Evolutionary conservation across 2,113 vertebrate genomes (phyloP).

Genomic region (Gadus chalcogrammus): DNA sequence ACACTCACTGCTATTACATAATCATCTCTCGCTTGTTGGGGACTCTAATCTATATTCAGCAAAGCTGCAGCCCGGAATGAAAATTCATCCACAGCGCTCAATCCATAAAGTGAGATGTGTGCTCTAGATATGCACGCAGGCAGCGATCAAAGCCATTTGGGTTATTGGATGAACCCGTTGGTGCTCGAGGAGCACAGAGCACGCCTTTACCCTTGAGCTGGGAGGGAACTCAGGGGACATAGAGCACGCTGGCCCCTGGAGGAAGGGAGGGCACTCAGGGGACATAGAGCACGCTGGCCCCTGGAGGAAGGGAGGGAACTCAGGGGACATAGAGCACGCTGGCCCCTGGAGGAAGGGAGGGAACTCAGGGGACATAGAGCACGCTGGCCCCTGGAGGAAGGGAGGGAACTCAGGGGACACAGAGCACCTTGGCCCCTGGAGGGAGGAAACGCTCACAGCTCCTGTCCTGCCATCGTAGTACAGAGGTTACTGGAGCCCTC

Average conservation of each 20-base stretch:
- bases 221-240: no score
- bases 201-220: neutral
- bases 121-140: neutral
- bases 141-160: neutral
- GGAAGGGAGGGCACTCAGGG: no score
- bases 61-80: neutral
- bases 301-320: no score
- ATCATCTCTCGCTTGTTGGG: no score
- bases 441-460: no score
- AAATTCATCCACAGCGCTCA: neutral
- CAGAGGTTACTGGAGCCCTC: no score
- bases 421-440: neutral
- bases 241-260: no score
- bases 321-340: no score
- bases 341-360: no score
- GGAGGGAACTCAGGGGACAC: neutral
- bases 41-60: neutral
- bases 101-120: neutral
- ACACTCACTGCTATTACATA: no score
- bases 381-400: neutral
- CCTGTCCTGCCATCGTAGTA: no score
- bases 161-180: neutral
- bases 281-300: no score
- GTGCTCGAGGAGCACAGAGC: neutral
- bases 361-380: neutral